Evolutionary conservation across 2,888 invertebrate genomes (phyloP), one percentile per base, ranked within the genome.

Genomic region (Tiliacea citrago): DNA sequence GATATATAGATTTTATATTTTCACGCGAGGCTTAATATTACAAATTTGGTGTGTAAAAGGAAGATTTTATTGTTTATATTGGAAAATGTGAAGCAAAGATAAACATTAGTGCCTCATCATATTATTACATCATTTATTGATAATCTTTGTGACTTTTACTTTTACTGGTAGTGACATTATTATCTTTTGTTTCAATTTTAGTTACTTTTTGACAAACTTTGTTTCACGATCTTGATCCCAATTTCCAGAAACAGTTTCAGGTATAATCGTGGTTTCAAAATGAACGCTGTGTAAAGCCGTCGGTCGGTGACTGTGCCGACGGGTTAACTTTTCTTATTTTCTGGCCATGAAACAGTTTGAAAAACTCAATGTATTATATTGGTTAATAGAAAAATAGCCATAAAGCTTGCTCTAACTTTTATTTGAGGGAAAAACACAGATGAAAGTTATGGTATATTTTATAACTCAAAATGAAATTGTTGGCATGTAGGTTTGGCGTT

Each of bases 1-100:
- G 81, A 86, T 86, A 84, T 60, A 79, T 75, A 79, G 77, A 79
- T 83, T 75, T 78, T 84, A 79, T 82, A 76, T 66, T 71, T 67
- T 76, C 49, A 70, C 70, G 72, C 21, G 79, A 77, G 75, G 80
- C 65, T 78, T 81, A 69, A 73, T 81, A 68, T 77, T 75, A 75
- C 81, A 49, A 81, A 71, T 73, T 71, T 75, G 62, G 53, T 60
- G 21, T 45, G 35, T 18, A n/a, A 39, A 65, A 18, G 4, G 2
- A 35, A 60, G 49, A 35, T 8, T 35, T 42, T 35, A 21, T 47
- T n/a, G 29, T 62, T 47, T 60, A 2, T n/a, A n/a, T 47, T 63
- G 13, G 12, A 35, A 9, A 58, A 55, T 45, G 42, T 72, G 24
- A n/a, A 39, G 16, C 12, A 45, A 13, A 45, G 45, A 65, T 69